Base-by-base conservation (phyloP, 2,888 invertebrate genomes). In the Cerastoderma edule region DNA sequence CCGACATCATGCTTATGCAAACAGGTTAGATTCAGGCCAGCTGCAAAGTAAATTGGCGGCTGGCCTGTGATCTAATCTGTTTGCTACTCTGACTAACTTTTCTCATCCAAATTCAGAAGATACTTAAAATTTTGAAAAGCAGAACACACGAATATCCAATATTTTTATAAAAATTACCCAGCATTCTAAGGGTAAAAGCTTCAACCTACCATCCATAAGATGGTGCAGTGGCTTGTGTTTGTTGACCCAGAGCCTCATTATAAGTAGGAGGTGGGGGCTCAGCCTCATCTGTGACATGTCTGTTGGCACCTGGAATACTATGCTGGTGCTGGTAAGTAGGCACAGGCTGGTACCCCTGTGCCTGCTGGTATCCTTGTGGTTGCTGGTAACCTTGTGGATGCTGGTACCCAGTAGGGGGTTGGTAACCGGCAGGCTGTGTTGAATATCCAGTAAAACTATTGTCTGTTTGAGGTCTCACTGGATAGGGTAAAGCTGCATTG, bases 251-350 rank as follows among this genome's bases (percentile, higher is more conserved):
- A 39, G 78, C 75, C 48, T 81, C 70, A 54, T 67, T 57, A 57
- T 81, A 81, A 35, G 53, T 71, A 24, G 81, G 81, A n/a, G 81
- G 81, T n/a, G 81, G 81, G 16, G 80, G 75, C 33, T 80, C 80
- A 57, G 32, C 32, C 24, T 72, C 72, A 32, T 64, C 66, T 19
- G 66, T 68, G 46, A 60, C 33, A 24, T 67, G 72, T 64, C 68
- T 72, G 67, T 80, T 53, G 33, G 80, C 69, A 48, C 80, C 75
- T 22, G 77, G 65, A 32, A 50, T 33, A 50, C 32, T 13, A 46
- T 63, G 50, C 27, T 53, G 28, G 22, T 50, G 24, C 30, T 57
- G 69, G 30, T 65, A 24, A 28, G 32, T 48, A 4, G 27, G 67
- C n/a, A 33, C 32, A 4, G 39, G 28, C 24, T 33, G 54, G 50